A percentile compares a stretch with the other conserved stretches of the same genome.
Conservation (phyloP, 2,113 vertebrate genomes). For the Geococcyx californianus region DNA sequence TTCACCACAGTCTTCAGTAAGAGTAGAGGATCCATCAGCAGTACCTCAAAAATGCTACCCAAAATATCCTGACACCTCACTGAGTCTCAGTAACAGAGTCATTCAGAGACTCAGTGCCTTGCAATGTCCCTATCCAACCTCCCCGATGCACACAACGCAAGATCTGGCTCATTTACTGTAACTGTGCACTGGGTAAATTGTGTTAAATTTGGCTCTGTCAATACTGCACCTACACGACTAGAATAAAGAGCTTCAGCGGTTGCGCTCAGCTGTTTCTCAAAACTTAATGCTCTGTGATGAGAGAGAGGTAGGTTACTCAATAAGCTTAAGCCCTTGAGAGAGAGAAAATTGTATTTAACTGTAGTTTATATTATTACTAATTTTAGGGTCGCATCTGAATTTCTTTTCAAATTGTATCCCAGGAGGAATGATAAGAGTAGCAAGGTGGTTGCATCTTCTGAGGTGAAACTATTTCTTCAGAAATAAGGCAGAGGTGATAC, state of each 20-base stretch:
- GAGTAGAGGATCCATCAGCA: background rate
- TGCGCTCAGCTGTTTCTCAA: background rate
- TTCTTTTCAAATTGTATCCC: background rate
- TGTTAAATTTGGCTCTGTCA: slow-evolving; percentile 14
- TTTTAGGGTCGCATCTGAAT: background rate
- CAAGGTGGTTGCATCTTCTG: background rate
- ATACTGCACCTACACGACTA: background rate
- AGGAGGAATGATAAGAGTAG: background rate
- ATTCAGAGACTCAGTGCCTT: background rate
- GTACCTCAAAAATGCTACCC: background rate
- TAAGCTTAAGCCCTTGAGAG: background rate
- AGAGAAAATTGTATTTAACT: background rate
- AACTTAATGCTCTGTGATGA: background rate
- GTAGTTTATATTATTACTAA: background rate
- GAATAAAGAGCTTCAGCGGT: background rate
- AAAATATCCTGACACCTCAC: background rate
- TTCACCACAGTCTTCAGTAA: background rate
- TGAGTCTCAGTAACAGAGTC: background rate
- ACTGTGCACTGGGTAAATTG: background rate
- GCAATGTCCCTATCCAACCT: background rate
- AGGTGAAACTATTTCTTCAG: background rate
- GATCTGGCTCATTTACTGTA: background rate
- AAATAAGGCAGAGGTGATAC: background rate
- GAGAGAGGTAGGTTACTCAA: background rate
- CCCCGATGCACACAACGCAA: background rate